These are phyloP conservation scores for Lithobius niger DNA, from an alignment of 1,140 invertebrate species.

Conservation along the genomic window DNA sequence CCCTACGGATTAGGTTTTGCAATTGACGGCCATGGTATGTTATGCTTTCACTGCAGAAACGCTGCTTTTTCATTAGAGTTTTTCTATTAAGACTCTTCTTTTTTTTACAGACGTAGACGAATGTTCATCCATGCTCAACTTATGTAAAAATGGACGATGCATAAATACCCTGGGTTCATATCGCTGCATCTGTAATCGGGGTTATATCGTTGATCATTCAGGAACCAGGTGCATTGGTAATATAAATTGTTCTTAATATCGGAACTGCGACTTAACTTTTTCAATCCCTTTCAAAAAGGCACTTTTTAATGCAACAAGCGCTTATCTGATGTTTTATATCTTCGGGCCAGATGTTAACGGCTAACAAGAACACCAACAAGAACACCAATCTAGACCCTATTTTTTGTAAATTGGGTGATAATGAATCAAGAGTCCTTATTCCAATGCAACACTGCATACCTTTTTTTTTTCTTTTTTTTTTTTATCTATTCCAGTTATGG, in stretches of 20 bases:
- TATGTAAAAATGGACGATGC: conserved; percentile 59
- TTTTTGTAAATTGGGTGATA: not conserved
- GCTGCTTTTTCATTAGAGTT: no score
- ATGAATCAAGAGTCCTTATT: no score
- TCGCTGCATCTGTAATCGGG: conserved; percentile 50
- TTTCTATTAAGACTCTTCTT: no score
- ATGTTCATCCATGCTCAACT: conserved; percentile 56
- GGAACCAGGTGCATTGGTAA: conserved; percentile 50
- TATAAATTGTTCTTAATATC: conserved; percentile 2
- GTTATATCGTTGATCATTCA: conserved; percentile 44
- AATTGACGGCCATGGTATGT: conserved; percentile 49
- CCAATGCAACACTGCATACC: no score
- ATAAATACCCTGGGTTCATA: conserved; percentile 58
- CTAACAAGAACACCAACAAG: no score
- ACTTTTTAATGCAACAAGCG: not conserved
- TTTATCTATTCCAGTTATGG: no score
- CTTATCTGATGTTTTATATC: not conserved
- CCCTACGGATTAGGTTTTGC: conserved; percentile 52
- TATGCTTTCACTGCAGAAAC: not conserved
- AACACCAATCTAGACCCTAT: not conserved
- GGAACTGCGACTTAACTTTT: not conserved
- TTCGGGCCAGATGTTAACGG: not conserved
- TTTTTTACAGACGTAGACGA: conserved; percentile 56
- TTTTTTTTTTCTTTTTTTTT: no score
- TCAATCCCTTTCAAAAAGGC: no score